Evolutionary conservation across 1,140 invertebrate species (phyloP), one percentile per base, ranked within the genome.

Genomic region (Pseudomyrmex dendroicus): DNA sequence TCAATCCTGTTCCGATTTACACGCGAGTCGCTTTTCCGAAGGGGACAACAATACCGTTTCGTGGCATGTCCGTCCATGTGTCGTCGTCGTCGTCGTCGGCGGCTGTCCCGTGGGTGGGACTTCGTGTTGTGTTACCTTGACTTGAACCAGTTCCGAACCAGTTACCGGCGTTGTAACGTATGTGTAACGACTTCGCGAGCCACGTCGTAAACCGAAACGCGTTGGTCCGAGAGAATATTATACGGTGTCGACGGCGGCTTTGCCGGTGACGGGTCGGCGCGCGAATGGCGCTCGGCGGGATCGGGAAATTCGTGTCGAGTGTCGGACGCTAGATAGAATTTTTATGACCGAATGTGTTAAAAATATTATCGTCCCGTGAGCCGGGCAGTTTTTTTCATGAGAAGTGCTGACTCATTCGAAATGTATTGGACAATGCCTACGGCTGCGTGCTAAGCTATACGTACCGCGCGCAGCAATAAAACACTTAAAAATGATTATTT

Each of bases 331-430:
- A 72, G 66, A 80, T 72, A 66, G 76, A 80, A 80, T 80, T 80
- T 72, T 80, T 80, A 80, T 80, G 76, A 70, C 20, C 66, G 54
- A 80, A 80, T 80, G 76, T 80, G 66, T 80, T 80, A 61, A 72
- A 80, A 80, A 80, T 80, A 80, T 80, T 59, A 80, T 80, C 76
- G 66, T n/a, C 20, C 35, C 66, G 44, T 59, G 44, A 46, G 52
- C 0, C 54, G 17, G 52, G 20, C 66, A 25, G 52, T 57, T 46
- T 64, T 48, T n/a, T 50, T 13, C 25, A 46, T 12, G 73, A 10
- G 48, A 62, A 48, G 52, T 35, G 76, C 15, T 50, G 63, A 64
- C 66, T 80, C 66, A 80, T 80, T 80, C 66, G 20, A n/a, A 72
- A 80, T 80, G 76, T 70, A 80, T 80, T 80, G 66, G 76, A 70